Base-by-base conservation (phyloP, 2,113 vertebrate genomes). In the Microcebus jonahi region DNA sequence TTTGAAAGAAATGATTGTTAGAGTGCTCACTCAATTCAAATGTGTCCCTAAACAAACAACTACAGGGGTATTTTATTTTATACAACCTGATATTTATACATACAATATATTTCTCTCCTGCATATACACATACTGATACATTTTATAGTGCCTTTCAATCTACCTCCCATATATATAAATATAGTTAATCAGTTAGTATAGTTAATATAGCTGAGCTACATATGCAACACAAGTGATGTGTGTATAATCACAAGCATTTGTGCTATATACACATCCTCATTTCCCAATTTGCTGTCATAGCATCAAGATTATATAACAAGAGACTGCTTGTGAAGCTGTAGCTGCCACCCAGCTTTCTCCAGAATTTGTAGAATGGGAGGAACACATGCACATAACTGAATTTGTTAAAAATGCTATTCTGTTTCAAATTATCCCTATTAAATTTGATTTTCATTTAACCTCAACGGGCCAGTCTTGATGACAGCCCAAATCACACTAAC, bases 1-100 rank as follows among this genome's bases (percentile, higher is more conserved):
- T 97, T 96, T 92, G 84, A 98, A 97, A 97, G 93, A 96, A 95
- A 97, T 88, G 45, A 96, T 92, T 93, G 93, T 93, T 97, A 61
- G 27, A 97, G 79, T 92, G 59, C 53, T 97, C 70, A 77, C 67
- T 97, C 94, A 96, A 94, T 96, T 83, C 89, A 96, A 95, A 93
- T 75, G 75, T 83, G 65, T 97, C 90, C 93, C 75, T 95, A 97
- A 97, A 94, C 94, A 97, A 97, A 96, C 85, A 97, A 82, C 88
- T 95, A 81, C 48, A 89, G 50, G 50, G 39, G 14, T 94, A 93
- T 86, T 96, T 96, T 90, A 96, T 95, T 96, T 97, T 95, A 82
- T 94, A 82, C 77, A 86, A 97, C 81, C 90, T 96, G 88, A 91
- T 96, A 91, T 93, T 97, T 98, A 97, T 86, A 73, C 13, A 87